These are phyloP conservation scores for Hydrozoanthus gracilis DNA, from an alignment of 92 coral and sea anemone species.

Conservation along the genomic window DNA sequence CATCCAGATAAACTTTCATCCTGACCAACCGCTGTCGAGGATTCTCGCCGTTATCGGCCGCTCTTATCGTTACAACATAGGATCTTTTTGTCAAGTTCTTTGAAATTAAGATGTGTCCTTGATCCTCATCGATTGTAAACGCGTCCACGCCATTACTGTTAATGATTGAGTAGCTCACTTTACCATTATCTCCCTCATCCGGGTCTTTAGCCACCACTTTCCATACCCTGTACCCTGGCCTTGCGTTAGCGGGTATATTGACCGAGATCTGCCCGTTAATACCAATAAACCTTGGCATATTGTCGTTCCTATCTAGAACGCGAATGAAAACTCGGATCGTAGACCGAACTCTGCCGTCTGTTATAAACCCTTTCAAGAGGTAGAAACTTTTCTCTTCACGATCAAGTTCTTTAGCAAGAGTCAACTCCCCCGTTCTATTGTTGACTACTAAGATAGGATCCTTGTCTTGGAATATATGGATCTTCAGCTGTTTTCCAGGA, in stretches of 20 bases:
- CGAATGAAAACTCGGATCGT: slow-evolving; percentile 49
- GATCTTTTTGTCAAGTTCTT: slow-evolving; percentile 55
- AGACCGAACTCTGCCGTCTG: slow-evolving; percentile 67
- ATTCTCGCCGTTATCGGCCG: slow-evolving; percentile 68
- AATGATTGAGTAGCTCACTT: slow-evolving; percentile 62
- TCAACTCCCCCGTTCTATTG: slow-evolving; percentile 68
- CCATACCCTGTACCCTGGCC: slow-evolving; percentile 70
- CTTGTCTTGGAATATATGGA: slow-evolving; percentile 45
- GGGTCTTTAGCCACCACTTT: slow-evolving; percentile 71
- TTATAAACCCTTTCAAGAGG: slow-evolving; percentile 57
- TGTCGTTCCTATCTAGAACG: slow-evolving; percentile 78
- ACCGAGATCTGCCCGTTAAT: slow-evolving; percentile 63
- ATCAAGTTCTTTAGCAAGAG: slow-evolving; percentile 70
- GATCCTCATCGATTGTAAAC: slow-evolving; percentile 67
- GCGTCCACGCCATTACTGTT: slow-evolving; percentile 71
- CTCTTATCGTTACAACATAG: slow-evolving; percentile 70
- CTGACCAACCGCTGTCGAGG: slow-evolving; percentile 61
- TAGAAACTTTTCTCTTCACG: slow-evolving; percentile 74
- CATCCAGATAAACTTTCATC: slow-evolving; percentile 47
- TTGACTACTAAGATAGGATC: slow-evolving; percentile 65
- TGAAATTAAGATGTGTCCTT: slow-evolving; percentile 70
- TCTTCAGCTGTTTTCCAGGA: slow-evolving; percentile 64
- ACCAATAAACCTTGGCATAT: slow-evolving; percentile 80
- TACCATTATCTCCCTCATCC: slow-evolving; percentile 76
- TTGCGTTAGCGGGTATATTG: slow-evolving; percentile 64